Evolutionary conservation across 2,888 invertebrate genomes (phyloP).

Genomic region (Synanthedon tipuliformis): DNA sequence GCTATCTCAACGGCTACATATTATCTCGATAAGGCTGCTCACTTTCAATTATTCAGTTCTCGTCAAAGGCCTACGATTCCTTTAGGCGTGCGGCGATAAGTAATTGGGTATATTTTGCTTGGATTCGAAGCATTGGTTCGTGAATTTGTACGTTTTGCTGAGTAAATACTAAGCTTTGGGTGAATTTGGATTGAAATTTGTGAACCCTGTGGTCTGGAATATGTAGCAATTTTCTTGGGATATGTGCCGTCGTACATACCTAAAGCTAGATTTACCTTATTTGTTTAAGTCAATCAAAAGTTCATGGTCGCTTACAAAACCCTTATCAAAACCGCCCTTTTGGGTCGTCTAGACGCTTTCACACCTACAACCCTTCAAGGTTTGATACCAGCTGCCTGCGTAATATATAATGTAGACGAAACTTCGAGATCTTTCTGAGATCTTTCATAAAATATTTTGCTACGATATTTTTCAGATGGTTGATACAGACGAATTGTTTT

Average conservation of each 20-base stretch:
- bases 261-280: slow-evolving; percentile 39
- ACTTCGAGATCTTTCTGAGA: neutral
- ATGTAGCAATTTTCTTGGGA: slow-evolving; percentile 5
- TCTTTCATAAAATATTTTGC: neutral
- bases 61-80: slow-evolving; percentile 35
- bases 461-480: too few relatives aligned
- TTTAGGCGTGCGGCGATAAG: slow-evolving; percentile 32
- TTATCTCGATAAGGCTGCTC: slow-evolving; percentile 21
- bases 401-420: neutral
- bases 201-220: slow-evolving; percentile 9
- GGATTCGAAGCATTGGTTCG: slow-evolving; percentile 29
- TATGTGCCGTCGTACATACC: slow-evolving; percentile 4
- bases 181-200: slow-evolving; percentile 20
- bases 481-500: too few relatives aligned
- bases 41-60: slow-evolving; percentile 35
- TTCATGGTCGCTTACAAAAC: slow-evolving; percentile 63
- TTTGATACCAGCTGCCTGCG: slow-evolving; percentile 15
- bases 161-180: slow-evolving; percentile 28
- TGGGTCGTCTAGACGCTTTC: slow-evolving; percentile 65
- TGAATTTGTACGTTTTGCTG: slow-evolving; percentile 34
- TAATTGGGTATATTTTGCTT: slow-evolving; percentile 47
- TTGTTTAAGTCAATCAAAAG: slow-evolving; percentile 61
- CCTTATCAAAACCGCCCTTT: slow-evolving; percentile 63
- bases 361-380: slow-evolving; percentile 58
- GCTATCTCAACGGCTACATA: slow-evolving; percentile 12